Evolutionary conservation across 2,113 vertebrate genomes (phyloP), one percentile per base, ranked within the genome.

Genomic region (Calyptommatus sinebrachiatus): DNA sequence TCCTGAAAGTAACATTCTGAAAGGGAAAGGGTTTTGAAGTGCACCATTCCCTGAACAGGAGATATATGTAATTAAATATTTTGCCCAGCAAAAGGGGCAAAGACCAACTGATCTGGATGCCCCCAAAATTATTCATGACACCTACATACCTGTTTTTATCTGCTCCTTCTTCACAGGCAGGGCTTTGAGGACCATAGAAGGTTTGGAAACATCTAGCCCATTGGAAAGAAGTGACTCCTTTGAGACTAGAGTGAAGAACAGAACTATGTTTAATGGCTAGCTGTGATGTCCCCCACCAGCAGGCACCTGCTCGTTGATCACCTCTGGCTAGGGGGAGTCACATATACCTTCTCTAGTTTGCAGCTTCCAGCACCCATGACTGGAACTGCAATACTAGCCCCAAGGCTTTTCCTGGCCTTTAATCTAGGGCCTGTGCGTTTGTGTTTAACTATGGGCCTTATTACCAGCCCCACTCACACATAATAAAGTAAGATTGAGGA

Each of bases 61-160:
- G 41, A 6, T 6, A 9, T 3, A 18, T 20, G 46, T 12, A 78
- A 61, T 7, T 60, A 10, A 6, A 57, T 41, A 41, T 41, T 18
- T 57, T 57, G 18, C 16, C 70, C 53, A 35, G 45, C 14, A 24
- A 53, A 31, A 31, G 8, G 29, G 57, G 65, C 75, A 24, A 21
- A 65, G 4, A 8, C 10, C 1, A 71, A 9, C 12, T 1, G 26
- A 29, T 3, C 4, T 71, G 20, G 35, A 68, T 74, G 35, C 26
- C 50, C 11, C 71, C 20, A n/a, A 21, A 48, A 18, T 50, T 74
- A 48, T 2, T 20, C 8, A 21, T 31, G 1, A 83, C 66, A 57
- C 4, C 77, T 48, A 93, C 93, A 16, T 31, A 98, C 98, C 91
- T 95, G 94, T 60, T 87, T 95, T 98, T 31, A 89, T 79, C n/a